Base-by-base conservation (phyloP, 2,888 invertebrate genomes). In the Cerastoderma edule region DNA sequence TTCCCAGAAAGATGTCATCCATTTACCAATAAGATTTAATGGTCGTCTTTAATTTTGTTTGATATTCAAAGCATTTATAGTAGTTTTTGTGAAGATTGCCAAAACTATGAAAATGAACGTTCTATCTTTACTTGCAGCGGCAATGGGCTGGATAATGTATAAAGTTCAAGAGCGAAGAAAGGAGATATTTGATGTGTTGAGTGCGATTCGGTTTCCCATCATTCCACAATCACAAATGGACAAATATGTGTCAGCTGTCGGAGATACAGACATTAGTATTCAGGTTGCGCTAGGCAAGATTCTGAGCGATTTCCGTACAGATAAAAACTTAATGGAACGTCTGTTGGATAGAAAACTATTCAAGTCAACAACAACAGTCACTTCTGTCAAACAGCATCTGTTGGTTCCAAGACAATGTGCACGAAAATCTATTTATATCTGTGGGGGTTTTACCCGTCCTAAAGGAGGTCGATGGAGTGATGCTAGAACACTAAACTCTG, bases 381-480 rank as follows among this genome's bases (percentile, higher is more conserved):
- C 60, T 22, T 66, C 50, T 54, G 69, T 74, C 27, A 83, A 81
- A 64, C 80, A 75, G 13, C 79, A 78, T 48, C 63, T 83, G 19
- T 75, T 78, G 27, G 95, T 96, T 90, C 97, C 97, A 0, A 94
- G 98, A 8, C 95, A 96, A 83, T 95, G 96, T 90, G 97, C 97
- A 0, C 96, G 97, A 80, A 97, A 97, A 91, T 95, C 96, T 90
- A 96, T 98, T 80, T 95, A 96, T 88, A 95, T 98, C 57, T 96
- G 97, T 80, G 98, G 98, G 30, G 98, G 98, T 19, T 96, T 96
- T 0, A 96, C 96, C 87, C 95, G 97, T 65, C 96, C 97, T 95
- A 95, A 73, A 95, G 96, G 95, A 95, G 96, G 90, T 92, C 94
- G 88, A 94, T 95, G 72, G 97, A 97, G 94, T 95, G 96, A 92